Evolutionary conservation across 2,113 vertebrate genomes (phyloP).

Genomic region (Engystomops pustulosus): DNA sequence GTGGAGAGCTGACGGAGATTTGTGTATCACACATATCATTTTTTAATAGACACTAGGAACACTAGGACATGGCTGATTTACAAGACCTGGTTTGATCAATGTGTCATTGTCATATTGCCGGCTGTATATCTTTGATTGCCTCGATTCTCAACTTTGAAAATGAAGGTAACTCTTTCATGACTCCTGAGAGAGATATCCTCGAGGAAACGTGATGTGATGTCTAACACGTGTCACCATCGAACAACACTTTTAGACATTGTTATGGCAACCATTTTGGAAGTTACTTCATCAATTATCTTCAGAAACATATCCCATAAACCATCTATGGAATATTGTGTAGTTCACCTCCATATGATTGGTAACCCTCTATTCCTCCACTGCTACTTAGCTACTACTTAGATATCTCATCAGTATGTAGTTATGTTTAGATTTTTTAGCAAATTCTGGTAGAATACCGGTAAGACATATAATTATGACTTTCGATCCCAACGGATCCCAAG

Average conservation of each 20-base stretch:
- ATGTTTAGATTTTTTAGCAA: too few species aligned
- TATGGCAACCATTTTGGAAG: not conserved
- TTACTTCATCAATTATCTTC: too few species aligned
- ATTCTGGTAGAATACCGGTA: too few species aligned
- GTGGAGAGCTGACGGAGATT: constrained; percentile 26
- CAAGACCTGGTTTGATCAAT: constrained; percentile 45
- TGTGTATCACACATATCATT: constrained; percentile 41
- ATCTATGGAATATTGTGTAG: too few species aligned
- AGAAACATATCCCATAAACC: too few species aligned
- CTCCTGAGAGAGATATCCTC: not conserved
- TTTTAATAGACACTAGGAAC: constrained; percentile 45
- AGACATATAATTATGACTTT: too few species aligned
- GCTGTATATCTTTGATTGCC: constrained; percentile 30
- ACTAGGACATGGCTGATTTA: constrained; percentile 44
- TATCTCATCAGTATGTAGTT: too few species aligned
- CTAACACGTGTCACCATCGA: not conserved
- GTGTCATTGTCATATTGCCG: constrained; percentile 25
- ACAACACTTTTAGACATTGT: not conserved
- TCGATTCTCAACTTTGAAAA: not conserved
- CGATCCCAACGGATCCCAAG: too few species aligned
- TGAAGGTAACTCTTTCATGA: constrained; percentile 25
- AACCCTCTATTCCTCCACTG: too few species aligned
- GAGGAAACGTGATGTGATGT: not conserved
- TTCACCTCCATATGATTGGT: too few species aligned
- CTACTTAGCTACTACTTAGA: too few species aligned